Percentiles rank a stretch among this genome's conserved stretches.
These are phyloP conservation scores for Brenthis hecate DNA, from an alignment of 2,888 invertebrate species.

Conservation along the genomic window DNA sequence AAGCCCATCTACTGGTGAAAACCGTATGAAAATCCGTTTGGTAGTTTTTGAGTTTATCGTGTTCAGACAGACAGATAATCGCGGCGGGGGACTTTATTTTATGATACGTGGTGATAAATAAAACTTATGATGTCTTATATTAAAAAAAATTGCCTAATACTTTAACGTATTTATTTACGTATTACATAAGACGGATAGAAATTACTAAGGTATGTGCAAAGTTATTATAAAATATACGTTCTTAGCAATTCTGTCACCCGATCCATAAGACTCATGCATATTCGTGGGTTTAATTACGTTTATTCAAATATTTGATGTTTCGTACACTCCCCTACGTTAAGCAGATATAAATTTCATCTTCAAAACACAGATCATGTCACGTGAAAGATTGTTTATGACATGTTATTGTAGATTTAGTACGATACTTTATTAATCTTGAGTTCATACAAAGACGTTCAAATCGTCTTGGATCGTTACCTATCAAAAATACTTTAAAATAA, in stretches of 20 bases:
- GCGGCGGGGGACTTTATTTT: too few relatives aligned
- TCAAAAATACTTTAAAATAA: too few relatives aligned
- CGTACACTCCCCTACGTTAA: conserved; percentile 22
- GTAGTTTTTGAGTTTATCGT: too few relatives aligned
- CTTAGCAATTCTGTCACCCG: conserved; percentile 31
- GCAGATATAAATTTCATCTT: conserved; percentile 29
- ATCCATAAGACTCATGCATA: conserved; percentile 55
- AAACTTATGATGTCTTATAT: too few relatives aligned
- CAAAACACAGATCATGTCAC: conserved; percentile 17
- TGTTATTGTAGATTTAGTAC: conserved; percentile 1
- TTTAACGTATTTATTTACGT: too few relatives aligned
- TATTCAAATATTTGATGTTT: conserved; percentile 54
- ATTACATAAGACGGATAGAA: neutral
- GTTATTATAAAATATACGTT: conserved; percentile 19
- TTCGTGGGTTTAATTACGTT: conserved; percentile 56
- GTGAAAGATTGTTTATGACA: conserved; percentile 14
- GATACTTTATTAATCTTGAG: neutral
- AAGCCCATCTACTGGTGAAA: too few relatives aligned
- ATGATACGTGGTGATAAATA: too few relatives aligned
- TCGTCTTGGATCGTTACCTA: neutral
- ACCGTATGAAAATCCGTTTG: too few relatives aligned
- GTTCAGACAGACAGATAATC: too few relatives aligned
- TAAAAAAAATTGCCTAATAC: too few relatives aligned
- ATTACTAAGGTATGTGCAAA: neutral
- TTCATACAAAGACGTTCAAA: neutral